These are phyloP conservation scores for Columba janthina DNA, from an alignment of 2,113 vertebrate species.

Conservation along the genomic window DNA sequence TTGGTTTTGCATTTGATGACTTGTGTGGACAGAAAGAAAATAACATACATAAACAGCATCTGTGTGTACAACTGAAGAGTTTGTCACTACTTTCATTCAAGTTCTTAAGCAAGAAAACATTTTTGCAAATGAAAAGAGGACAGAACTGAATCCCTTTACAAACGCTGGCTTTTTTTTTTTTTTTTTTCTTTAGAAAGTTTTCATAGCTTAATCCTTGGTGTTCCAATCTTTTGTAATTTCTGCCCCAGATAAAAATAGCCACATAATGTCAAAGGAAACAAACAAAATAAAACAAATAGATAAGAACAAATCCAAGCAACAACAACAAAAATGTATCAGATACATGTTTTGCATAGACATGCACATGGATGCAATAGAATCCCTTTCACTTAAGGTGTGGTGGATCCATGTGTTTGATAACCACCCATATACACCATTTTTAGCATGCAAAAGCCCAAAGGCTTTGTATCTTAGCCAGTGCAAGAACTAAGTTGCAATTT, in stretches of 20 bases:
- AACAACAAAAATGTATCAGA: not conserved
- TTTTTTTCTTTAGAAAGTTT: not conserved
- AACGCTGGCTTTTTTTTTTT: not conserved
- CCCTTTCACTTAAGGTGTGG: not conserved
- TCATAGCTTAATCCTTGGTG: not conserved
- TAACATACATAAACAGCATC: not conserved
- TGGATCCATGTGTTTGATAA: not conserved
- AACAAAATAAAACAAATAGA: not conserved
- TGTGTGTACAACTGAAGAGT: conserved; percentile 19
- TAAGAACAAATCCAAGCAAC: not conserved
- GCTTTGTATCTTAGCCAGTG: not conserved
- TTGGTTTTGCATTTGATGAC: not conserved
- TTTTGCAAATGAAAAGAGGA: conserved; percentile 22
- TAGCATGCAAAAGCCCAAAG: not conserved
- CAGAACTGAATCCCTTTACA: not conserved
- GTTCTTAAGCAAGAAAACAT: not conserved
- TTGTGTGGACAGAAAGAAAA: conserved; percentile 41
- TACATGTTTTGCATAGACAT: fast-evolving
- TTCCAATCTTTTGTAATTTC: not conserved
- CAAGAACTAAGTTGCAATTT: not conserved
- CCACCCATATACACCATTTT: not conserved
- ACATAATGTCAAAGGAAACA: not conserved
- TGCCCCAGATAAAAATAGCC: not conserved
- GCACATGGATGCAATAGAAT: not conserved
- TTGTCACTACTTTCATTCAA: conserved; percentile 25